phyloP scores from a whole-genome alignment of 2,797 vertebrate genomes.

The Myotis myotis region DNA sequence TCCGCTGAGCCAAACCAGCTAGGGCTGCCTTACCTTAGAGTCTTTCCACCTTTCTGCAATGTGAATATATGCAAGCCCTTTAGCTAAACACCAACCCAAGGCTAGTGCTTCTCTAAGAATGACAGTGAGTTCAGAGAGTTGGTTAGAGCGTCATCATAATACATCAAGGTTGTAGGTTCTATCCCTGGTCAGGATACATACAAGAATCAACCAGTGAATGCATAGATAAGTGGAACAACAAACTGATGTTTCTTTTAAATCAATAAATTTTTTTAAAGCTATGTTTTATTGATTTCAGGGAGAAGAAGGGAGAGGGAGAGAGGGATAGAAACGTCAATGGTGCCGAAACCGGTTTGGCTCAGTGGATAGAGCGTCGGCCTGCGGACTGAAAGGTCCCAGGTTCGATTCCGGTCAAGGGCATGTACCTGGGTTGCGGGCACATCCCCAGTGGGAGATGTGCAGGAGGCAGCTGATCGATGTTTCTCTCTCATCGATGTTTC shows the following conservation, averaged over 20 bases:
- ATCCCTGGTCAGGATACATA: not conserved
- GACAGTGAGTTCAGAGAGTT: not conserved
- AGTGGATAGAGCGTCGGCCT: too few species aligned
- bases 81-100: not conserved
- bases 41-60: not conserved
- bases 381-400: too few species aligned
- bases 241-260: not conserved
- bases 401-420: too few species aligned
- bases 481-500: too few species aligned
- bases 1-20: too few species aligned
- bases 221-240: not conserved
- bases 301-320: too few species aligned
- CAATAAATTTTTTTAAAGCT: not conserved
- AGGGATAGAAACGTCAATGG: too few species aligned
- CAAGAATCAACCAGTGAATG: not conserved
- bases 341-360: too few species aligned
- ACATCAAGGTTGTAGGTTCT: not conserved
- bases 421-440: too few species aligned
- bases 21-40: slow-evolving; percentile 20
- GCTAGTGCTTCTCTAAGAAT: not conserved
- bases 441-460: too few species aligned
- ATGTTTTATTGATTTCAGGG: too few species aligned
- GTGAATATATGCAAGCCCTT: not conserved
- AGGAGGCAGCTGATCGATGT: too few species aligned
- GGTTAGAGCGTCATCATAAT: not conserved